Conservation (phyloP, 2,797 vertebrate genomes). For the Hippocampus kuda region DNA sequence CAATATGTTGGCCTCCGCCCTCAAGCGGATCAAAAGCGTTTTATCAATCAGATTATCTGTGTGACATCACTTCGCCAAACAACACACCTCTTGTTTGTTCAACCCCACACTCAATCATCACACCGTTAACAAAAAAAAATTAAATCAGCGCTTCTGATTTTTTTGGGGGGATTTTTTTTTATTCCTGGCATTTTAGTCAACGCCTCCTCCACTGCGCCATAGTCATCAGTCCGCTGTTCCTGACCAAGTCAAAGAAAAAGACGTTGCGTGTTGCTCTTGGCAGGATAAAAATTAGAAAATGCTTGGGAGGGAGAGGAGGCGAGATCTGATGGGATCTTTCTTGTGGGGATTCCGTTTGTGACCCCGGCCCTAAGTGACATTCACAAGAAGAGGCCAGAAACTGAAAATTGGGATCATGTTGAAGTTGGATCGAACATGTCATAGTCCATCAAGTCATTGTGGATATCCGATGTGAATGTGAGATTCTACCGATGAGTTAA, state of each 20-base stretch:
- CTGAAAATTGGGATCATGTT: not conserved
- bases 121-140: too few species aligned
- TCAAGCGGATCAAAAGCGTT: constrained; percentile 54
- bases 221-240: constrained; percentile 63
- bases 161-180: too few species aligned
- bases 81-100: constrained; percentile 5
- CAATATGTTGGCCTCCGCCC: constrained; percentile 43
- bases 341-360: not conserved
- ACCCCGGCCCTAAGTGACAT: not conserved
- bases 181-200: constrained; percentile 21
- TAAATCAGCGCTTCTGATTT: constrained; percentile 12
- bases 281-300: constrained; percentile 39
- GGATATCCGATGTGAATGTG: not conserved
- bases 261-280: constrained; percentile 54
- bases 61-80: not conserved
- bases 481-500: not conserved
- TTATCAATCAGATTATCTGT: constrained; percentile 3
- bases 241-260: constrained; percentile 56
- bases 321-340: constrained; percentile 52
- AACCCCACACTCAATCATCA: constrained; percentile 31
- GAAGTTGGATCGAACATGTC: not conserved
- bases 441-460: not conserved
- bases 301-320: constrained; percentile 28
- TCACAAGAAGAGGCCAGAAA: not conserved
- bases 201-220: constrained; percentile 38